Evolutionary conservation across 2,888 invertebrate genomes (phyloP).

Genomic region (Argyresthia goedartella): DNA sequence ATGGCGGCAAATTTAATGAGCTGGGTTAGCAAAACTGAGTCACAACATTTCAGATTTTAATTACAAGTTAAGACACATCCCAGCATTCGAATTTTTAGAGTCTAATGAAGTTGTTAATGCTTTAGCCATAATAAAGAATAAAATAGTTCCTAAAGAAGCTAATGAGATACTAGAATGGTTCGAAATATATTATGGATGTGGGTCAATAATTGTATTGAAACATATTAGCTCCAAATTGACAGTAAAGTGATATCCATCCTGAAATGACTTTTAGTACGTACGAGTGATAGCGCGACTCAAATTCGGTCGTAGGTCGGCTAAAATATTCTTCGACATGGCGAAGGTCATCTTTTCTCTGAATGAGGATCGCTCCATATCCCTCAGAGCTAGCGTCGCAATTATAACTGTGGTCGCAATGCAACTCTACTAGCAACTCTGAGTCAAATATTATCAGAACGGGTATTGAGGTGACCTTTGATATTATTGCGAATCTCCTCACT

Average conservation of each 20-base stretch:
- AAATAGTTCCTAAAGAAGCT: background rate
- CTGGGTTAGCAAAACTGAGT: slow-evolving; percentile 4
- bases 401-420: too few species aligned
- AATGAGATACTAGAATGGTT: slow-evolving; percentile 1
- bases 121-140: slow-evolving; percentile 6
- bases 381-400: too few species aligned
- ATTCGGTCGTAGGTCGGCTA: too few species aligned
- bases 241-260: slow-evolving; percentile 1
- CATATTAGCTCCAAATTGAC: slow-evolving; percentile 5
- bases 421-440: too few species aligned
- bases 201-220: background rate
- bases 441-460: too few species aligned
- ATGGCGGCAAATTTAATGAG: background rate
- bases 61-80: slow-evolving; percentile 10
- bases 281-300: too few species aligned
- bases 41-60: slow-evolving; percentile 6
- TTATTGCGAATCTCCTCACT: too few species aligned
- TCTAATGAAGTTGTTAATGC: slow-evolving; percentile 8
- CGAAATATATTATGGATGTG: slow-evolving; percentile 3
- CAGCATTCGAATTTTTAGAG: slow-evolving; percentile 11
- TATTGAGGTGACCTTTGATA: too few species aligned
- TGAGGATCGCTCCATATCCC: too few species aligned
- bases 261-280: too few species aligned
- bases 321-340: too few species aligned
- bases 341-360: too few species aligned